Evolutionary conservation across 2,888 invertebrate genomes (phyloP).

Genomic region (Latrodectus hesperus): DNA sequence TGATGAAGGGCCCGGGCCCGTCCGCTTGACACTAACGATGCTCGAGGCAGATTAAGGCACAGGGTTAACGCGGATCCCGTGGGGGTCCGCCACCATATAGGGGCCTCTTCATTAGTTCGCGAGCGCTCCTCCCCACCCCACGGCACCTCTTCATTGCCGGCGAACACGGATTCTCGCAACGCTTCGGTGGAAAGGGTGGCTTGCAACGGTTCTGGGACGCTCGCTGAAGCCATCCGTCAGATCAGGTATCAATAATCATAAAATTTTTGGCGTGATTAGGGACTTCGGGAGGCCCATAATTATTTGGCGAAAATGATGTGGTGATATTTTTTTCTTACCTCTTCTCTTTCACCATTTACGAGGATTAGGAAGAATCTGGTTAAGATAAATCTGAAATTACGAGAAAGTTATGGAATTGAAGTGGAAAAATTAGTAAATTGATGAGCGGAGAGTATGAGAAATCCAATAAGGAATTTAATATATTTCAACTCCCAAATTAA

Average conservation of each 20-base stretch:
- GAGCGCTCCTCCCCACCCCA: not conserved
- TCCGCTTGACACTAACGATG: conserved; percentile 63
- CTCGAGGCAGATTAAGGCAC: conserved; percentile 48
- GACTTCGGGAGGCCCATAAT: not conserved
- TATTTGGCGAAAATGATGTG: not conserved
- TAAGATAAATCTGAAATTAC: not conserved
- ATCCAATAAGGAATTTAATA: not conserved
- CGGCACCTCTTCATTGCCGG: not conserved
- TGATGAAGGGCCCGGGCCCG: conserved; percentile 58
- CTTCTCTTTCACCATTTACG: not conserved
- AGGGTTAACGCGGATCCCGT: conserved; percentile 20
- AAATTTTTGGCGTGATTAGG: not conserved
- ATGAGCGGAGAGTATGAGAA: not conserved
- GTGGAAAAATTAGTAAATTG: not conserved
- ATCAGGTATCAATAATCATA: not conserved
- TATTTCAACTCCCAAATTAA: too few relatives aligned
- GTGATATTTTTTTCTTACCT: not conserved
- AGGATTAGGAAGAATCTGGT: conserved; percentile 1
- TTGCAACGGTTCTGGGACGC: not conserved
- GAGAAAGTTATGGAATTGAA: not conserved
- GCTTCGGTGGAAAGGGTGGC: not conserved
- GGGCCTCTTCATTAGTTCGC: conserved; percentile 29
- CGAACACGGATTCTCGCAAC: not conserved
- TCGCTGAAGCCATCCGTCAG: not conserved
- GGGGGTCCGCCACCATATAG: not conserved